Percentiles rank a stretch among this genome's conserved stretches.
Conservation (phyloP, 2,888 invertebrate genomes). For the Caenorhabditis imperialis region DNA sequence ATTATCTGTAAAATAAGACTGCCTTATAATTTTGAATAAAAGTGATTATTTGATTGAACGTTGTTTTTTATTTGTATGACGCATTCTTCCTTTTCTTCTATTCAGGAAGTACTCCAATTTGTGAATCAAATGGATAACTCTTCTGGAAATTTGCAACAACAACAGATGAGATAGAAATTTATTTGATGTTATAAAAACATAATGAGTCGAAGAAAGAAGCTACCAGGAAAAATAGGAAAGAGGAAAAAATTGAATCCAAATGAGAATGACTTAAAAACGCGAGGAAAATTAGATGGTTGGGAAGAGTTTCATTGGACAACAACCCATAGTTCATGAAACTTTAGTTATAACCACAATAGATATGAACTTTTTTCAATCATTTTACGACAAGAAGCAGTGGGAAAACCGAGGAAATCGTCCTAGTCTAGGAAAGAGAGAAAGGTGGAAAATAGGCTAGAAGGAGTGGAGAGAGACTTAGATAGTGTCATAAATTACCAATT, state of each 20-base stretch:
- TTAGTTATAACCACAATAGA: constrained; percentile 24
- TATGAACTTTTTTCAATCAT: constrained; percentile 34
- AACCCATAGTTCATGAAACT: constrained; percentile 50
- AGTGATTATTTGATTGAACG: too few species aligned
- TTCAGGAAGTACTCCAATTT: too few species aligned
- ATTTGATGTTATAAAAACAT: constrained; percentile 11
- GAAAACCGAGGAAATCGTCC: constrained; percentile 31
- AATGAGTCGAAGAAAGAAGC: neutral
- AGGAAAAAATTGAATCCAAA: constrained; percentile 6
- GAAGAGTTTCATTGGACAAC: constrained; percentile 28
- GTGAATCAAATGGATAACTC: too few species aligned
- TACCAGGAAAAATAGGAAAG: constrained; percentile 22
- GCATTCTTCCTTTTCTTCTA: too few species aligned
- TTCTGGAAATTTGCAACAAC: too few species aligned
- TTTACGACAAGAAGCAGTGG: constrained; percentile 38
- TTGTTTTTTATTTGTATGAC: too few species aligned
- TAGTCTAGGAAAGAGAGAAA: constrained; percentile 22
- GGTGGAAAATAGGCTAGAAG: neutral
- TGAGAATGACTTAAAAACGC: constrained; percentile 10
- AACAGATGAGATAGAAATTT: too few species aligned
- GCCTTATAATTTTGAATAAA: neutral
- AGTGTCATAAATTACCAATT: constrained; percentile 32
- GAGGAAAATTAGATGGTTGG: constrained; percentile 4
- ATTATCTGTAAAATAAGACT: constrained; percentile 2
- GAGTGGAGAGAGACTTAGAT: too few species aligned